These are phyloP conservation scores for Drosophila prosaltans DNA, from an alignment of 1,140 invertebrate species.

Conservation along the genomic window DNA sequence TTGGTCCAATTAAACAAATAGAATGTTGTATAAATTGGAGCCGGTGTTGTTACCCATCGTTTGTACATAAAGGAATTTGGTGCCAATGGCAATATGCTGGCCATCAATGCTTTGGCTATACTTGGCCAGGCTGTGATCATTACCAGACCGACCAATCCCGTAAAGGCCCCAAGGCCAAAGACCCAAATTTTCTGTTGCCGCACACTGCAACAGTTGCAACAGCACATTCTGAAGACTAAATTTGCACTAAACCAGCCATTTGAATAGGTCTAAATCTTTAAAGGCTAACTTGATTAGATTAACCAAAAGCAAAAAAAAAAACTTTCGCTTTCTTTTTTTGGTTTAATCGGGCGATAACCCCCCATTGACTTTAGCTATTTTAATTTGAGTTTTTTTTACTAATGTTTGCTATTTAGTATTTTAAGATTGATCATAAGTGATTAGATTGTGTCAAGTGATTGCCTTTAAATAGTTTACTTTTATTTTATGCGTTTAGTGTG, in stretches of 20 bases:
- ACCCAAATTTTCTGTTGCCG: slow-evolving; percentile 73
- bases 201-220: slow-evolving; percentile 68
- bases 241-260: not conserved
- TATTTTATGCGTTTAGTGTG: too few species aligned
- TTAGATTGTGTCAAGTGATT: not conserved
- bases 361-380: not conserved
- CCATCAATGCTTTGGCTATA: slow-evolving; percentile 40
- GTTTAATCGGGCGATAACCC: not conserved
- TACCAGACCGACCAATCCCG: slow-evolving; percentile 46
- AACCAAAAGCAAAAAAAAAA: not conserved
- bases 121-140: slow-evolving; percentile 59
- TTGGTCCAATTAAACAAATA: slow-evolving; percentile 94
- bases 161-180: slow-evolving; percentile 49
- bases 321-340: not conserved
- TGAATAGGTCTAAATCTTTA: not conserved
- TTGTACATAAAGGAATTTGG: slow-evolving; percentile 86
- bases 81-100: slow-evolving; percentile 84
- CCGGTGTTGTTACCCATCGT: slow-evolving; percentile 89
- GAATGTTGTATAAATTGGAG: slow-evolving; percentile 89
- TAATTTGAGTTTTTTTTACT: not conserved
- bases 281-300: not conserved
- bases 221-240: slow-evolving; percentile 57
- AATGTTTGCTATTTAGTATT: not conserved
- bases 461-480: not conserved
- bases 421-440: not conserved